Base-by-base conservation (phyloP, 2,797 vertebrate species). In the Hippopotamyrus pictus region DNA sequence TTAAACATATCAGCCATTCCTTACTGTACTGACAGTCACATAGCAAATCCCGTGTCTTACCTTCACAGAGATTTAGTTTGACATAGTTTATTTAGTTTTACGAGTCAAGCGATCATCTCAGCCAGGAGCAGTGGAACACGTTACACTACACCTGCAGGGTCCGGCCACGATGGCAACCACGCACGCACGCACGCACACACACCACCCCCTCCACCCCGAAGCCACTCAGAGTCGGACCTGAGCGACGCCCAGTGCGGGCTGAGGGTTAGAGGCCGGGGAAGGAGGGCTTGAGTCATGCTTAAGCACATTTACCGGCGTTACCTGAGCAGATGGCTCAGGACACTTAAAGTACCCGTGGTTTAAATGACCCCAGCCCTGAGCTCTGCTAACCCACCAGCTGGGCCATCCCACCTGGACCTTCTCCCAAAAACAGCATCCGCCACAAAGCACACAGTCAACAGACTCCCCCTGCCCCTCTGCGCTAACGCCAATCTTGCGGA, bases 181-280 rank as follows among this genome's bases (percentile, higher is more conserved):
- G 50, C 37, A 11, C 9, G 0, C 7, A 0, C 76, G 33, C 84
- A 8, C 5, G 1, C 25, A 90, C 89, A 86, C 65, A 54, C 59
- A 82, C 51, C 29, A 29, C 86, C 65, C 94, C 93, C 92, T 94
- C 94, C 96, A 96, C 96, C 95, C 96, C 96, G 95, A 96, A 96
- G 96, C 95, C 96, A 96, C 95, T 95, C 2, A 50, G 79, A 83
- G 95, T 94, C 94, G 94, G 95, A 37, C 93, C 92, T 93, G 95
- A 97, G 97, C 96, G 96, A 96, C 95, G 95, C 91, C 93, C 93
- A 95, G 93, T 62, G 22, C 0, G 1, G 2, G 93, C 92, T 93
- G 2, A 91, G 89, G 93, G 94, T 93, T 94, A 92, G 65, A 87
- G 87, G n/a, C 46, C 65, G 44, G 29, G 41, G 51, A 19, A 41